Percentiles rank a stretch among this genome's conserved stretches.
phyloP scores from a whole-genome alignment of 2,797 vertebrate species.

The Threskiornis aethiopicus region DNA sequence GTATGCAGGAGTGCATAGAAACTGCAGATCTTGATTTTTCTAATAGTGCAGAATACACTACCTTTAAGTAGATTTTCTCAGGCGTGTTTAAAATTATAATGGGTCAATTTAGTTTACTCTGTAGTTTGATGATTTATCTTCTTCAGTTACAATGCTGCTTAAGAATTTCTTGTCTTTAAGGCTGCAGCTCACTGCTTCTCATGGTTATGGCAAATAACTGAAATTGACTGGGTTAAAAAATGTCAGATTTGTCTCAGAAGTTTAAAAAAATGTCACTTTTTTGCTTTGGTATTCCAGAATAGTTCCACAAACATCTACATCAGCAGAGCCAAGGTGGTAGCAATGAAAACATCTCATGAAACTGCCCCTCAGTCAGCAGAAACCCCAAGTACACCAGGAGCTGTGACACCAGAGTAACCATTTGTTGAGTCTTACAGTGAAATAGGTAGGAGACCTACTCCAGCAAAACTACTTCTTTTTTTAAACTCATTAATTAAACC shows the following conservation, averaged over 20 bases:
- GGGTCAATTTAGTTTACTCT: background rate
- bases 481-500: background rate
- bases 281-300: background rate
- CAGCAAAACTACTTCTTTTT: background rate
- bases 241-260: background rate
- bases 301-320: background rate
- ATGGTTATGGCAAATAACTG: background rate
- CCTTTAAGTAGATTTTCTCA: background rate
- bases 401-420: background rate
- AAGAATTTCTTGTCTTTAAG: background rate
- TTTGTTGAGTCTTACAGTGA: background rate
- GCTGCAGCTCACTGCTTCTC: background rate
- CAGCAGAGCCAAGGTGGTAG: background rate
- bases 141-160: background rate
- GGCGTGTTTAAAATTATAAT: background rate
- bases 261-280: fast-evolving
- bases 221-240: background rate
- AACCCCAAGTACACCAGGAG: background rate
- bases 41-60: background rate
- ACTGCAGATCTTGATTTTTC: background rate
- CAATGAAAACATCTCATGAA: background rate
- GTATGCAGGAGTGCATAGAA: background rate
- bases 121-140: background rate
- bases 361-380: background rate
- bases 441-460: background rate